Evolutionary conservation across 1,140 invertebrate genomes (phyloP), one percentile per base, ranked within the genome.

Genomic region (Anastrepha ludens): DNA sequence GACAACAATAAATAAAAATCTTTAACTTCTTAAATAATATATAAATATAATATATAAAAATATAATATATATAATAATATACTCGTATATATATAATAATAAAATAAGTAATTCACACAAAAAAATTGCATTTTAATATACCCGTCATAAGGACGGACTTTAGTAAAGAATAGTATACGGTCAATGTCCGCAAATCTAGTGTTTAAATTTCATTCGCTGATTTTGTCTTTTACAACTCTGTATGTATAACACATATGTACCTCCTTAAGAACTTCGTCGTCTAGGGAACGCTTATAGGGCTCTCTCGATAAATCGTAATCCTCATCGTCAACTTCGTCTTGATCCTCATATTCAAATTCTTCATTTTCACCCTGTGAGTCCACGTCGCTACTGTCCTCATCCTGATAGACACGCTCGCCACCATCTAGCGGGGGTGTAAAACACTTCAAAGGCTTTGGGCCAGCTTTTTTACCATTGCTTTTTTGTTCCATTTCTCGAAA

Each of bases 401-500:
- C 94, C 20, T 94, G 93, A 50, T 91, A 94, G 62, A 94, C 93
- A 29, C 90, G 90, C 86, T 94, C 94, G 70, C 95, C 95, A 86
- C 95, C 96, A 87, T 97, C 97, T 1, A 97, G 96, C 0, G 97
- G 97, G 3, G 97, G 97, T 4, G 97, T 98, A 91, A 98, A 98
- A 29, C 97, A 94, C 93, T 98, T 98, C 87, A 98, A 91, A 0
- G 97, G 97, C 92, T 97, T 98, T 0, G 95, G 97, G 41, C 95
- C 95, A 81, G 3, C 55, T 58, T 81, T 9, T 64, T 58, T 88
- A 13, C 95, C 94, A 55, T 95, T 95, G 87, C 94, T 94, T 87
- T 96, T 95, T 89, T 96, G 95, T 93, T 98, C 97, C 95, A 98
- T 95, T 93, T 97, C 96, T 15, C 97, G 95, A 94, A 98, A 98